phyloP scores from a whole-genome alignment of 2,113 vertebrate species.

The Labeo catla region DNA sequence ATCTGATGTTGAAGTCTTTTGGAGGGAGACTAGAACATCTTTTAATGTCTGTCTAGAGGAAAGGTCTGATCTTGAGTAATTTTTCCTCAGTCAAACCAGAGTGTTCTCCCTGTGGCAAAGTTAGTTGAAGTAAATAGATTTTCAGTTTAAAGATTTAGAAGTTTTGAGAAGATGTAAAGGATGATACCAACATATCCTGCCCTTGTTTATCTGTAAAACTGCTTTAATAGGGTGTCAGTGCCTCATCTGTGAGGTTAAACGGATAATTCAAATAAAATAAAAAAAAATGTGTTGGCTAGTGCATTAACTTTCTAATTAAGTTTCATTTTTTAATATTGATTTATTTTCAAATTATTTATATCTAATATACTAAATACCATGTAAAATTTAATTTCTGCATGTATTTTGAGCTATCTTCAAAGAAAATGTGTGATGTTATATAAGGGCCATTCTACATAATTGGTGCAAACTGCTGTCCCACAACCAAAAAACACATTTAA shows the following conservation, averaged over 20 bases:
- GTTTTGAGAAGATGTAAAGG: background rate
- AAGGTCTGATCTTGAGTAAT: slow-evolving; percentile 19
- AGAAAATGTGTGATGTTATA: too few species aligned
- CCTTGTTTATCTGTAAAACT: background rate
- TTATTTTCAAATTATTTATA: too few species aligned
- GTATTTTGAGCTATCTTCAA: too few species aligned
- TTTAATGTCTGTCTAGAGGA: slow-evolving; percentile 23
- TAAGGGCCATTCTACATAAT: too few species aligned
- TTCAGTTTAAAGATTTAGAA: background rate
- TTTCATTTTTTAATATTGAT: too few species aligned
- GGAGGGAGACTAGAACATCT: background rate
- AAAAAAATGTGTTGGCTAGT: background rate
- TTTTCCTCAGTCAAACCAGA: background rate
- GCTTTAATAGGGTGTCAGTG: background rate
- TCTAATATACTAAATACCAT: too few species aligned
- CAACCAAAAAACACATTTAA: too few species aligned
- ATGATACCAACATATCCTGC: background rate
- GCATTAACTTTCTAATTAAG: background rate
- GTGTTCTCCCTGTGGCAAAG: background rate
- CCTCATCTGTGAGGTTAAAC: background rate
- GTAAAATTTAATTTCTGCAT: too few species aligned
- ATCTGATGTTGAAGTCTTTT: background rate
- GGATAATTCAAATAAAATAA: background rate
- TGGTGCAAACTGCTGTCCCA: too few species aligned
- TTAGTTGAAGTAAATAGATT: background rate